Evolutionary conservation across 2,888 invertebrate species (phyloP).

Genomic region (Exephanes ischioxanthus): DNA sequence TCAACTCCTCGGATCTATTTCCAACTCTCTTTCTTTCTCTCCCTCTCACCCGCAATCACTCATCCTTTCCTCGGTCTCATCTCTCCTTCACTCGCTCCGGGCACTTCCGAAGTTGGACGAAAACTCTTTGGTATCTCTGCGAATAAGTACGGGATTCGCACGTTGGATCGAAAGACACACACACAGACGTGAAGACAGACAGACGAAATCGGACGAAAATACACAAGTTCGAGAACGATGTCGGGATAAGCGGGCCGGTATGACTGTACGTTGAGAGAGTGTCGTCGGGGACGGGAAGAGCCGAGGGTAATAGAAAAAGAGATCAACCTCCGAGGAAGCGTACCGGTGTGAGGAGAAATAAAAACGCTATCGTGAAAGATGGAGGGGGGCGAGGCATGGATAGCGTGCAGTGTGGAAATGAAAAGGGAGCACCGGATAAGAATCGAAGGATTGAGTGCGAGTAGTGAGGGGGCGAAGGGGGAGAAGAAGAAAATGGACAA

Average conservation of each 20-base stretch:
- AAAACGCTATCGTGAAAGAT: constrained; percentile 27
- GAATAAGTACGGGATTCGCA: constrained; percentile 57
- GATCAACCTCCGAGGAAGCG: constrained; percentile 20
- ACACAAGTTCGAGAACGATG: constrained; percentile 28
- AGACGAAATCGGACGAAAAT: constrained; percentile 38
- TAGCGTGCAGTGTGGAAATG: constrained; percentile 33
- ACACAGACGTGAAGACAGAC: constrained; percentile 15
- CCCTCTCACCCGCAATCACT: constrained; percentile 14
- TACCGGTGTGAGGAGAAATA: constrained; percentile 37
- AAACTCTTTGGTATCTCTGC: constrained; percentile 53
- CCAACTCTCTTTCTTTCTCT: constrained; percentile 16
- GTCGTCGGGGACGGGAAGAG: constrained; percentile 46
- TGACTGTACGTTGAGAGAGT: constrained; percentile 38
- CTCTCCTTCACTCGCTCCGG: constrained; percentile 30
- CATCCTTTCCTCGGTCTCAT: constrained; percentile 32
- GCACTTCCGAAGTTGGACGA: constrained; percentile 52
- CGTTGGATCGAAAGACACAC: constrained; percentile 46
- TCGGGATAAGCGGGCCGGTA: constrained; percentile 28
- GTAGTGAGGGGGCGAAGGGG: constrained; percentile 14
- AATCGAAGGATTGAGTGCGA: constrained; percentile 38
- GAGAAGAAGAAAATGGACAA: constrained; percentile 25
- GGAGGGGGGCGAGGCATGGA: neutral
- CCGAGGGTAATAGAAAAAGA: constrained; percentile 47
- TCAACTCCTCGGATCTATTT: constrained; percentile 49
- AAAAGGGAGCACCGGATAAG: neutral